Evolutionary conservation across 2,113 vertebrate genomes (phyloP).

Genomic region (Phrynosoma blainvillii): DNA sequence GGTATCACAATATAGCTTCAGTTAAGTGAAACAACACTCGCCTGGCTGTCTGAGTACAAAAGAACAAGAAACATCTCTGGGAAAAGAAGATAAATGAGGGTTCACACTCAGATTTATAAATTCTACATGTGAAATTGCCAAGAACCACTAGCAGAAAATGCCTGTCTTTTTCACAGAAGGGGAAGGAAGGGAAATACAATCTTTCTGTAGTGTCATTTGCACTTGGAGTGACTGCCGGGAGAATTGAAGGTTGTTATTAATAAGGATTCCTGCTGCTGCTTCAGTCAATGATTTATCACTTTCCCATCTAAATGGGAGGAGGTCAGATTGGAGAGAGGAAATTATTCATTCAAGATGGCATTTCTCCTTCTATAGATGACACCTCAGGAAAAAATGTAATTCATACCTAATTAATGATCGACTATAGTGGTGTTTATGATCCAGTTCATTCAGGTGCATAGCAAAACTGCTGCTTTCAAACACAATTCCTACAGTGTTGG

Average conservation of each 20-base stretch:
- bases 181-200: background rate
- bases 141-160: constrained; percentile 42
- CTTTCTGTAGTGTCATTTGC: constrained; percentile 46
- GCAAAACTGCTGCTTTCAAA: constrained; percentile 46
- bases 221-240: constrained; percentile 48
- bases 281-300: constrained; percentile 71
- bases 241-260: constrained; percentile 66
- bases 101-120: constrained; percentile 30
- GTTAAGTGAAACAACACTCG: background rate
- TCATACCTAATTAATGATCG: constrained; percentile 61
- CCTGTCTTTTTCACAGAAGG: constrained; percentile 13
- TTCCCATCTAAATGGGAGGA: constrained; percentile 58
- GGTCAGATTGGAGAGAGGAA: constrained; percentile 62
- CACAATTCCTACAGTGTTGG: constrained; percentile 40
- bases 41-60: background rate
- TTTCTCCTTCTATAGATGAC: constrained; percentile 49
- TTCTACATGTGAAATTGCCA: constrained; percentile 49
- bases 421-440: constrained; percentile 34
- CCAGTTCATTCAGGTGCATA: constrained; percentile 49
- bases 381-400: constrained; percentile 50
- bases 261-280: constrained; percentile 68
- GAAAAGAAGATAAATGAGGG: constrained; percentile 1
- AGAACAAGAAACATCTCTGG: background rate
- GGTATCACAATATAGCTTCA: background rate
- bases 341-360: constrained; percentile 59